Percentiles rank a stretch among this genome's conserved stretches.
These are phyloP conservation scores for Syngnathus acus DNA, from an alignment of 2,797 vertebrate genomes.

Conservation along the genomic window DNA sequence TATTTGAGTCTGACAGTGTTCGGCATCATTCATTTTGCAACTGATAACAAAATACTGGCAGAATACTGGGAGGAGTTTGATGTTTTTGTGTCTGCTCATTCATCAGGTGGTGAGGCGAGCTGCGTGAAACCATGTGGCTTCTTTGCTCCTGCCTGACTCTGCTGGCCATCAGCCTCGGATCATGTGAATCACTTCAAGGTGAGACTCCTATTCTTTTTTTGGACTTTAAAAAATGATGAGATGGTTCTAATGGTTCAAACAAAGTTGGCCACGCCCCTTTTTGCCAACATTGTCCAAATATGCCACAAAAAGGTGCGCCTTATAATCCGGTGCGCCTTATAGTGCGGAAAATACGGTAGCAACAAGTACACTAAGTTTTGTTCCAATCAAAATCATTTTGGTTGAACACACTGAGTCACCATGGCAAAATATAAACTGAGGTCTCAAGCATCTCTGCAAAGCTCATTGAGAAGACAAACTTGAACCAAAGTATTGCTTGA, in stretches of 20 bases:
- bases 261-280: too few relatives aligned
- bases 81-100: slow-evolving; percentile 29
- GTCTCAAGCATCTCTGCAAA: not conserved
- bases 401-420: too few relatives aligned
- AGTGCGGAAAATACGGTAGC: too few relatives aligned
- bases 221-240: not conserved
- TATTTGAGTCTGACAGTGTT: slow-evolving; percentile 33
- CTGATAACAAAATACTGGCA: slow-evolving; percentile 33
- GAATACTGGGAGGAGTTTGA: slow-evolving; percentile 18
- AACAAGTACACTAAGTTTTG: too few relatives aligned
- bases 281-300: too few relatives aligned
- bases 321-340: too few relatives aligned
- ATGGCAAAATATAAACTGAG: too few relatives aligned
- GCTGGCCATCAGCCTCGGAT: slow-evolving; percentile 57
- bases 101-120: slow-evolving; percentile 39
- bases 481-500: not conserved
- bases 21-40: slow-evolving; percentile 41
- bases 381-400: too few relatives aligned
- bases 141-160: slow-evolving; percentile 58
- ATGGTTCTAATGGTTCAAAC: too few relatives aligned
- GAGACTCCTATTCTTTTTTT: slow-evolving; percentile 18
- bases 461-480: not conserved
- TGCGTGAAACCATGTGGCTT: slow-evolving; percentile 63
- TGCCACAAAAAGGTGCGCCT: too few relatives aligned
- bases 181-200: slow-evolving; percentile 60